Base-by-base conservation (phyloP, 2,113 vertebrate genomes). In the Hemicordylus capensis region DNA sequence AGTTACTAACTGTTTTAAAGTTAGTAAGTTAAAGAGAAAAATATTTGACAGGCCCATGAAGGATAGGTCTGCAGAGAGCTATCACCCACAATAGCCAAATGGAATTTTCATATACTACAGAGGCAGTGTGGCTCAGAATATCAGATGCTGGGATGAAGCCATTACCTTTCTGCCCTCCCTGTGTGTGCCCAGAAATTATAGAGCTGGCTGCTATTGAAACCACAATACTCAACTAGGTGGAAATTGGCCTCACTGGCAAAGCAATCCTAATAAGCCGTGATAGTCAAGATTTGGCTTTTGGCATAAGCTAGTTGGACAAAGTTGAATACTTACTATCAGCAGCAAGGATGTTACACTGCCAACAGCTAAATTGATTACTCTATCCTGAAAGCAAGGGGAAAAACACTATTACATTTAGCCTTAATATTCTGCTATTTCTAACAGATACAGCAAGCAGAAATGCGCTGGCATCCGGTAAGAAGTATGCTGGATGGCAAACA, bases 301-400 rank as follows among this genome's bases (percentile, higher is more conserved):
- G 44, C 72, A 3, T 58, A 24, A 46, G 24, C 3, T 0, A 0
- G n/a, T 28, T 11, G 2, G 0, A 31, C 64, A 70, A 59, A 76
- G 28, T 42, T 54, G 73, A 88, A 89, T 96, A 98, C 98, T 99
- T 96, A 99, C 99, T 88, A 98, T 89, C 89, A 99, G 96, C 84
- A 99, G 91, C 93, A 98, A 89, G 74, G 96, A 97, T 0, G 98
- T 98, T 85, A 98, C 94, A 90, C 97, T 96, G 69, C 98, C 99
- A 91, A 99, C 96, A 19, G 95, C 96, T 89, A 98, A 93, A 95
- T 99, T 98, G 95, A 99, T 98, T 95, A 99, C 97, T 94, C 98
- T 97, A 94, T 99, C 99, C 99, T 99, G 96, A 19, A 95, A 56
- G 26, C 84, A 61, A 64, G 31, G 77, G 87, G 84, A 39, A 51